Base-by-base conservation (phyloP, 2,797 vertebrate species). In the Malacoctenus gilli region DNA sequence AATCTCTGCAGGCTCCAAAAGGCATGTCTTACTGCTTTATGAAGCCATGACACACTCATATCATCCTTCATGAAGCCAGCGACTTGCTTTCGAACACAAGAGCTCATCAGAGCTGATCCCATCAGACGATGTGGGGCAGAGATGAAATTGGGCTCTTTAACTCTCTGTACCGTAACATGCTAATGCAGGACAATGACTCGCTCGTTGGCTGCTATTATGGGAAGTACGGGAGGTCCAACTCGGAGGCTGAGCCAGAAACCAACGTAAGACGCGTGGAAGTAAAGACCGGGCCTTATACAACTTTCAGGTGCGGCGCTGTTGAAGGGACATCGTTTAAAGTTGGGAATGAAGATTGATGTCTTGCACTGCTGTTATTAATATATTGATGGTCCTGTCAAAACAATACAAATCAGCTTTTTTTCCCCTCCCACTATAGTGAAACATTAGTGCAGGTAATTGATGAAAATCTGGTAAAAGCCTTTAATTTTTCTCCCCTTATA, bases 391-490 rank as follows among this genome's bases (percentile, higher is more conserved):
- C 73, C 85, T 86, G 87, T 87, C 86, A 86, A 60, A 61, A 61
- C 68, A 77, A 83, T 85, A 83, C 68, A 77, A 83, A 83, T 81
- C 78, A 44, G 47, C 55, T 78, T 83, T 72, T 75, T 64, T 82
- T 49, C 47, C 57, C 39, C 20, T 59, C 39, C 20, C 40, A 75
- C 69, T 43, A 74, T 85, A 81, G 79, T 84, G 75, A 87, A 79
- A 87, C 81, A 87, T 83, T 85, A 88, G 79, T 92, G 87, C 91
- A 93, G 92, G 93, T 96, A 98, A 96, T 96, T 97, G 93, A 96
- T 96, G 94, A 94, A 95, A 95, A 95, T 93, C 93, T 92, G 89
- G 93, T 94, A 95, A 95, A n/a, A 95, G 94, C 95, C 93, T 92
- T 92, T 94, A 93, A 93, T 95, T 94, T 93, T 92, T 92, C 89